phyloP scores from a whole-genome alignment of 2,797 vertebrate genomes.

The Pelobates cultripes region DNA sequence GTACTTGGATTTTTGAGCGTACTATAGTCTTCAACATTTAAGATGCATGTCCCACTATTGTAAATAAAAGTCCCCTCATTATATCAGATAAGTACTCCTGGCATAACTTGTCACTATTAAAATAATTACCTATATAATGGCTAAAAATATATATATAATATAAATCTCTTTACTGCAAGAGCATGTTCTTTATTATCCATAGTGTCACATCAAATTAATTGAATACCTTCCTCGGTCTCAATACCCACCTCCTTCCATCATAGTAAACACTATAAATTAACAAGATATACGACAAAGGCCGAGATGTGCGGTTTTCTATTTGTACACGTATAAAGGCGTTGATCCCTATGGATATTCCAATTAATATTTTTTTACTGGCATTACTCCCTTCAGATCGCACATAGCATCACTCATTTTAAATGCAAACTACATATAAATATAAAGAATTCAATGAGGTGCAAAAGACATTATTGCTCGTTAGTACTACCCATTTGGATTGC shows the following conservation, averaged over 20 bases:
- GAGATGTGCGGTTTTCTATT: conserved; percentile 7
- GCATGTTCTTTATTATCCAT: too few species aligned
- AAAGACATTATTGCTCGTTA: conserved; percentile 50
- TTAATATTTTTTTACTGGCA: conserved; percentile 19
- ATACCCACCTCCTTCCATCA: neutral
- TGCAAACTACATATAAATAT: conserved; percentile 37
- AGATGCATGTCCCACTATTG: too few species aligned
- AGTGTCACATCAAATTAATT: too few species aligned
- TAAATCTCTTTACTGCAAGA: too few species aligned
- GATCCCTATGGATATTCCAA: conserved; percentile 22
- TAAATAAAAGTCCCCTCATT: too few species aligned
- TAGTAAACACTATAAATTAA: neutral
- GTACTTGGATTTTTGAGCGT: too few species aligned
- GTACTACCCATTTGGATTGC: conserved; percentile 38
- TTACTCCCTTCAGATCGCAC: neutral
- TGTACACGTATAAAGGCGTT: neutral
- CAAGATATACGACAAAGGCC: neutral
- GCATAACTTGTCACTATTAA: too few species aligned
- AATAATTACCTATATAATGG: too few species aligned
- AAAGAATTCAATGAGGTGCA: conserved; percentile 31
- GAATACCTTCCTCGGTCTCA: too few species aligned
- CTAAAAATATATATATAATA: too few species aligned
- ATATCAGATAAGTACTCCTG: too few species aligned
- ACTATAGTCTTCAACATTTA: too few species aligned
- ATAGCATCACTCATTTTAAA: conserved; percentile 12